Evolutionary conservation across 2,888 invertebrate genomes (phyloP), one percentile per base, ranked within the genome.

Genomic region (Protodeltote pygarga): DNA sequence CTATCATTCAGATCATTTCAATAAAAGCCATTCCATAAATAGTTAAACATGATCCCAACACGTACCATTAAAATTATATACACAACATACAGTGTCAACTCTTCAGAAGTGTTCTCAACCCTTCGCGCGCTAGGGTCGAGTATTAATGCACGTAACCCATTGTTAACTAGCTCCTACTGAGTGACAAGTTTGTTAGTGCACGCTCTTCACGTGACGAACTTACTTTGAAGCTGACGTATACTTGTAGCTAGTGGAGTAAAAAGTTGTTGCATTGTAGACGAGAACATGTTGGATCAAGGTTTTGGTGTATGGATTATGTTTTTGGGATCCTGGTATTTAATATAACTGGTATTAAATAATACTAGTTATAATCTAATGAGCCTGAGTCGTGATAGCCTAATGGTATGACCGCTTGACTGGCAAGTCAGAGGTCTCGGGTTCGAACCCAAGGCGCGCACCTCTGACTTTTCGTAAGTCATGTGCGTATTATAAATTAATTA

Each of bases 181-280:
- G 78, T 75, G 75, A 70, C 78, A 77, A 77, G 75, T 77, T 77
- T 71, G 77, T 77, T 77, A 77, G 77, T 71, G 73, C 68, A 53
- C 55, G 58, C 65, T 67, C 73, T 69, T 60, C 62, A 62, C 61
- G 42, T 34, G 55, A 40, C 31, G 37, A 48, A 61, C 53, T 61
- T 53, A 45, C 65, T 61, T 57, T 57, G 69, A 61, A 24, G 50
- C 42, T 41, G 21, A 23, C 29, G 21, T 23, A 28, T 44, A 13
- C n/a, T 20, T 17, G 11, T 34, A 24, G 15, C n/a, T 9, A 21
- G 20, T 11, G 13, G 20, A 34, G 37, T 31, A 38, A 62, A 53
- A 58, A 54, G 34, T 54, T 62, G 42, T 5, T 11, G 23, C 19
- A 15, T 2, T 29, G 8, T 51, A 16, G 15, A 11, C 17, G n/a